These are phyloP conservation scores for Apis mellifera DNA, from an alignment of 1,140 invertebrate species.

Conservation along the genomic window Amel_HAv3.1 CM009936.2:6565501-6566000, in stretches of 20 bases:
- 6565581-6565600: too few relatives aligned
- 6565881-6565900: background rate
- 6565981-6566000: background rate
- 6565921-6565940: background rate
- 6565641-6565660: too few relatives aligned
- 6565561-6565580: too few relatives aligned
- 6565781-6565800: constrained; percentile 93
- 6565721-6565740: background rate
- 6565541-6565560: too few relatives aligned
- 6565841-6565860: constrained; percentile 85
- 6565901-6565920: background rate
- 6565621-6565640: too few relatives aligned
- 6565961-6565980: too few relatives aligned
- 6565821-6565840: constrained; percentile 96
- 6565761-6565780: constrained; percentile 91
- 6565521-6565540: too few relatives aligned
- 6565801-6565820: constrained; percentile 95
- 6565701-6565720: too few relatives aligned
- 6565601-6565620: too few relatives aligned
- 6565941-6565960: background rate
- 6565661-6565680: too few relatives aligned
- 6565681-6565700: background rate
- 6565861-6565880: background rate
- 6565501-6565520: too few relatives aligned
- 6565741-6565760: constrained; percentile 63